Base-by-base conservation (phyloP, 2,888 invertebrate genomes). In the Hecatera dysodea region DNA sequence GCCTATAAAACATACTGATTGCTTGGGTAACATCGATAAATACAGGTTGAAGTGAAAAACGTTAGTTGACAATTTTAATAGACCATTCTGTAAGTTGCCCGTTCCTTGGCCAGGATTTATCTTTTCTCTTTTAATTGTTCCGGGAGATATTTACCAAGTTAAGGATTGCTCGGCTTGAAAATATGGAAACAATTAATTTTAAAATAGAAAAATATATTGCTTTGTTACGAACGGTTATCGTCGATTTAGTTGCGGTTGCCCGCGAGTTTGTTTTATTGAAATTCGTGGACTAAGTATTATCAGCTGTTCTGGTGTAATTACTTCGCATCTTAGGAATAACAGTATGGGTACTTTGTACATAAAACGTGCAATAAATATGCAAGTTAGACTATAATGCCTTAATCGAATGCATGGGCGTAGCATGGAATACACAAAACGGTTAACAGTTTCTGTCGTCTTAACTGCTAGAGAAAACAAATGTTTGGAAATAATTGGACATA, bases 21-120 rank as follows among this genome's bases (percentile, higher is more conserved):
- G 85, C 86, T 83, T 86, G 77, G 80, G 86, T 88, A 87, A 88
- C 86, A 86, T 90, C 87, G 84, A 90, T 92, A 91, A 91, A 91
- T 90, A 88, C 77, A 75, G 74, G 71, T 72, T 60, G 55, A 85
- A 86, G 84, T 85, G 88, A 88, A 90, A 88, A 87, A 84, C 83
- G 84, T 83, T 83, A 67, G 83, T 86, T 85, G 84, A 85, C 84
- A 84, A 82, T 74, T 84, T 77, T 82, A 83, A 84, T 80, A 69
- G 66, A 67, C 77, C 75, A 72, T 81, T 83, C 71, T 75, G 72
- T 75, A 68, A 74, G 74, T 80, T 85, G 80, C 75, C 66, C 55
- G 67, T 65, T 70, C 68, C 66, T 72, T 29, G 53, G 60, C 27
- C 66, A 76, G 75, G 66, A 79, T 79, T 80, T 82, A 80, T 76